Evolutionary conservation across 2,888 invertebrate species (phyloP), one percentile per base, ranked within the genome.

Genomic region (Archips crataeganus): DNA sequence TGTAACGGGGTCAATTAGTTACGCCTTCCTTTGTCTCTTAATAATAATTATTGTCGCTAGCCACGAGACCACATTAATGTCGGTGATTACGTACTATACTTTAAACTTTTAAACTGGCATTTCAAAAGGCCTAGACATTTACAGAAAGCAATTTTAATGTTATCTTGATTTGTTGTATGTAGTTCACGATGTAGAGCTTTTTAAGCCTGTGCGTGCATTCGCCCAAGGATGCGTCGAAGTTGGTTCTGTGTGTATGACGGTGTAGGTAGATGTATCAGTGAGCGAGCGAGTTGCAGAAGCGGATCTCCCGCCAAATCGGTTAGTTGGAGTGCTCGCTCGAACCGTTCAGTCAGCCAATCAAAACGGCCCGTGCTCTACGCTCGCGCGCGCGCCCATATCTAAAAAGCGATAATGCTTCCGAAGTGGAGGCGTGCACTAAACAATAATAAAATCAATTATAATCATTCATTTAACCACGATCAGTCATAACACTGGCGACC

Each of bases 311-410:
- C 90, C 90, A 89, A 92, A 89, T 84, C 77, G 79, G 72, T 79
- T 76, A 75, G 79, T 79, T 70, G 72, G 76, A 78, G 80, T 80
- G 75, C 77, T 81, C 80, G 75, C 77, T 81, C 76, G 80, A 79
- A 77, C 75, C 75, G 77, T 75, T 82, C 81, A 84, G 86, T 85
- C 81, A 83, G 81, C 93, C 92, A 93, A 93, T 93, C 92, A 92
- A 85, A 90, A 83, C 81, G 81, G 88, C 84, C 88, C 88, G 92
- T 88, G 91, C 87, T 84, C 84, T 85, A 84, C 88, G 86, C 80
- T 80, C 84, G 90, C 49, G 49, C 83, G 90, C 90, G 90, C 90
- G 90, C 86, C 83, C 90, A 90, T 91, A 91, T 92, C 87, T 89
- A 90, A 87, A 84, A 75, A 71, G 81, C 86, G 89, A 90, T 87